Evolutionary conservation across 2,113 vertebrate genomes (phyloP).

Genomic region (Erythrocercus mccallii): DNA sequence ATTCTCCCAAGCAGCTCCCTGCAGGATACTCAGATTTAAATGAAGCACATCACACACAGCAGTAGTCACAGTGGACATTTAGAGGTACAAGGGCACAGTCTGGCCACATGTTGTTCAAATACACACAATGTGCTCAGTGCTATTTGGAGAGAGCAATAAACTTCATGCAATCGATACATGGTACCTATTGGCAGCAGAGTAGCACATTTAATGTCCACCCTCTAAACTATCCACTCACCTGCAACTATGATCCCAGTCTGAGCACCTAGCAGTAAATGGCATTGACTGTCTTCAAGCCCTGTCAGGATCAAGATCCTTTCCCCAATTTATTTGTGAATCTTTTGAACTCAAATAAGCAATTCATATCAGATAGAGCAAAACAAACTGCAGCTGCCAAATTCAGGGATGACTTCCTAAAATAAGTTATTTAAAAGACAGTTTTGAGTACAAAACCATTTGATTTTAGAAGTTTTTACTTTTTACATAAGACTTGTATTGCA

Average conservation of each 20-base stretch:
- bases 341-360: not conserved
- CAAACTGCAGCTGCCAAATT: not conserved
- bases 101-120: not conserved
- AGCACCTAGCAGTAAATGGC: not conserved
- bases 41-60: not conserved
- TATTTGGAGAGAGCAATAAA: not conserved
- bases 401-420: not conserved
- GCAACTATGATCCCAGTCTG: not conserved
- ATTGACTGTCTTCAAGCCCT: not conserved
- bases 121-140: accelerated
- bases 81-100: not conserved
- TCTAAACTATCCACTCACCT: not conserved
- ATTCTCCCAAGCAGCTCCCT: not conserved
- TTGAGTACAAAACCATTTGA: not conserved
- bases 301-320: not conserved
- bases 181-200: not conserved
- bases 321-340: not conserved
- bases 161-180: not conserved
- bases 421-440: not conserved
- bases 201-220: not conserved
- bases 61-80: not conserved
- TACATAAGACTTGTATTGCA: not conserved
- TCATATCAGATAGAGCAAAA: not conserved
- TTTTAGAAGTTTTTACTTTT: not conserved
- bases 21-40: not conserved